Evolutionary conservation across 2,113 vertebrate genomes (phyloP).

Genomic region (Kryptolebias marmoratus): DNA sequence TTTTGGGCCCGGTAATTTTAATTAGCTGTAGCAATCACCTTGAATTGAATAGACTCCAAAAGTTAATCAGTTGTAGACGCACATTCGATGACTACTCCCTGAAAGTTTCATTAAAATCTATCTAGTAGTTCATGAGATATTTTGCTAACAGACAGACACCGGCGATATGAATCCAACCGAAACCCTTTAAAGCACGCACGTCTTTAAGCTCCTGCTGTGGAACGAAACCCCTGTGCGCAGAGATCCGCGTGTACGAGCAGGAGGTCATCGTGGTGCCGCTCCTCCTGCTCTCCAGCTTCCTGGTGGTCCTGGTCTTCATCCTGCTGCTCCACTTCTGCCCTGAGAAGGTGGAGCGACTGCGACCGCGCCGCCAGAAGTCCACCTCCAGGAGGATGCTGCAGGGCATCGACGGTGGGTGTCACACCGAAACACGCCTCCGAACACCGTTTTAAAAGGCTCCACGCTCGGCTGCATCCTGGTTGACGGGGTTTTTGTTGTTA

Average conservation of each 20-base stretch:
- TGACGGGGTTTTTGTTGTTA: no score
- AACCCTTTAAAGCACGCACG: neutral
- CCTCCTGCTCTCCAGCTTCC: conserved; percentile 75
- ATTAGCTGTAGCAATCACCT: no score
- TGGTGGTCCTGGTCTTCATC: conserved; percentile 75
- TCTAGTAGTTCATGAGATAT: no score
- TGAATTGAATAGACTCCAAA: no score
- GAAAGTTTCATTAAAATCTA: no score
- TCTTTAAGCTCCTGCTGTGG: neutral
- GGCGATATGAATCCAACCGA: no score
- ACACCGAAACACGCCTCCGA: neutral
- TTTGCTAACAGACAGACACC: neutral
- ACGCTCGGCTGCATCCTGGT: no score
- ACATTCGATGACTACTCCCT: no score
- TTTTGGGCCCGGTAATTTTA: no score
- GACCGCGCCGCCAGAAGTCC: conserved; percentile 1
- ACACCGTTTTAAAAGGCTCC: neutral
- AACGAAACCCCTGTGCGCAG: conserved; percentile 45
- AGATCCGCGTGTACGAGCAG: conserved; percentile 77
- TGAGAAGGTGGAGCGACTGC: conserved; percentile 71
- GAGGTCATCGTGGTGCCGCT: conserved; percentile 81
- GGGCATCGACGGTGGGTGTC: conserved; percentile 77
- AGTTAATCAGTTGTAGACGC: no score
- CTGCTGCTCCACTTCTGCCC: conserved; percentile 80
- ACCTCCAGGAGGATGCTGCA: conserved; percentile 66